These are phyloP conservation scores for Hypomesus transpacificus DNA, from an alignment of 2,113 vertebrate genomes.

Conservation along the genomic window DNA sequence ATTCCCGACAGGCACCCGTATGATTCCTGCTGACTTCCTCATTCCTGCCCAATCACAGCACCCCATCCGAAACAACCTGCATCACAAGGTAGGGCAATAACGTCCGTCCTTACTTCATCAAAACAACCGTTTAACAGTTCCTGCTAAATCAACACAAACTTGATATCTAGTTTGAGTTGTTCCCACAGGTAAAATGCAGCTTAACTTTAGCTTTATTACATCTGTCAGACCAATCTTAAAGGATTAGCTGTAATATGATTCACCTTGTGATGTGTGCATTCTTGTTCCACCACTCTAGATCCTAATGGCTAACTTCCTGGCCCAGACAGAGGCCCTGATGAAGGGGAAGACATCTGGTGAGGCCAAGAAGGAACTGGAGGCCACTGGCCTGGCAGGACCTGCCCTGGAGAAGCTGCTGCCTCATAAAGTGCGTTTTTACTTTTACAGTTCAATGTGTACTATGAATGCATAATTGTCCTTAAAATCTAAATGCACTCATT, in stretches of 20 bases:
- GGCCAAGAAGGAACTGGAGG: constrained; percentile 85
- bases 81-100: constrained; percentile 81
- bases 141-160: too few relatives aligned
- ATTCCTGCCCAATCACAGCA: constrained; percentile 92
- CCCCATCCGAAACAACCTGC: constrained; percentile 87
- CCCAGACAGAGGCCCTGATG: constrained; percentile 97
- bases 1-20: constrained; percentile 81
- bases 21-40: constrained; percentile 94
- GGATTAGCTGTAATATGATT: too few relatives aligned
- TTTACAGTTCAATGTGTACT: too few relatives aligned
- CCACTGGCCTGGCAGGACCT: constrained; percentile 71
- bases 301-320: constrained; percentile 91
- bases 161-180: too few relatives aligned
- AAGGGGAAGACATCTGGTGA: constrained; percentile 86
- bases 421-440: constrained; percentile 78
- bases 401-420: constrained; percentile 86
- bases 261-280: too few relatives aligned
- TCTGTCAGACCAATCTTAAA: too few relatives aligned
- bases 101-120: neutral
- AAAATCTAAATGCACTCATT: too few relatives aligned
- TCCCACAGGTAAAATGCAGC: too few relatives aligned
- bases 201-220: too few relatives aligned
- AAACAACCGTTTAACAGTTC: neutral
- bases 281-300: constrained; percentile 70
- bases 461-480: too few relatives aligned